Percentiles rank a stretch among this genome's conserved stretches.
Evolutionary conservation across 2,888 invertebrate genomes (phyloP).

Genomic region (Helicoverpa assulta): DNA sequence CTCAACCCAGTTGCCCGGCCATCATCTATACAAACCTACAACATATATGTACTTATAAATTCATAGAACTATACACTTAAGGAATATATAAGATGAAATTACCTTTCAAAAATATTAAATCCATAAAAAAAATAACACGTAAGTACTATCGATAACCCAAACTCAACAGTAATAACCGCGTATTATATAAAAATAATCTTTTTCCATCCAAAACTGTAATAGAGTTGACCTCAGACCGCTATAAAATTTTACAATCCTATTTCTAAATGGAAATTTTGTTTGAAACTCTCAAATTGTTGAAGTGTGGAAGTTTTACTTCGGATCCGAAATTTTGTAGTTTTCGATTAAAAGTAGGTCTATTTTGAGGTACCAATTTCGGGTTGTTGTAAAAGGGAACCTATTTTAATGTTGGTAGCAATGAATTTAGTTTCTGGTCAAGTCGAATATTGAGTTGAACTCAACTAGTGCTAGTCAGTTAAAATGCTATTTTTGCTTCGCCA

Average conservation of each 20-base stretch:
- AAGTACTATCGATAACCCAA: neutral
- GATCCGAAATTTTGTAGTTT: slow-evolving; percentile 1
- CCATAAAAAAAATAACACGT: neutral
- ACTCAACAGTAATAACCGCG: neutral
- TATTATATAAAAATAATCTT: slow-evolving; percentile 22
- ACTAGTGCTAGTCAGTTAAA: no score
- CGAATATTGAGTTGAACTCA: no score
- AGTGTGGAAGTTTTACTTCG: slow-evolving; percentile 37
- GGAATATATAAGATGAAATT: no score
- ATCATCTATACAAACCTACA: no score
- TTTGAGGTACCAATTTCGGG: neutral
- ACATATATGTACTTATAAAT: no score
- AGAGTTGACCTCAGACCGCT: slow-evolving; percentile 26
- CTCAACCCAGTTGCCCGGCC: no score
- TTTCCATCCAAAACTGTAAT: slow-evolving; percentile 38
- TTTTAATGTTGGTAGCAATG: no score
- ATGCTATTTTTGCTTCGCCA: no score
- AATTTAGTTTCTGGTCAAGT: no score
- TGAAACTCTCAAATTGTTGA: slow-evolving; percentile 5
- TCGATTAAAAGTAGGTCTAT: neutral
- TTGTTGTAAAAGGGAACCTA: neutral
- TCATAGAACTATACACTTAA: no score
- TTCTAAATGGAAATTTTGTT: slow-evolving; percentile 22
- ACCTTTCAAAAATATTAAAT: neutral
- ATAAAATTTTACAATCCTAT: slow-evolving; percentile 37